Conservation (phyloP, 2,113 vertebrate species). For the Talpa occidentalis region DNA sequence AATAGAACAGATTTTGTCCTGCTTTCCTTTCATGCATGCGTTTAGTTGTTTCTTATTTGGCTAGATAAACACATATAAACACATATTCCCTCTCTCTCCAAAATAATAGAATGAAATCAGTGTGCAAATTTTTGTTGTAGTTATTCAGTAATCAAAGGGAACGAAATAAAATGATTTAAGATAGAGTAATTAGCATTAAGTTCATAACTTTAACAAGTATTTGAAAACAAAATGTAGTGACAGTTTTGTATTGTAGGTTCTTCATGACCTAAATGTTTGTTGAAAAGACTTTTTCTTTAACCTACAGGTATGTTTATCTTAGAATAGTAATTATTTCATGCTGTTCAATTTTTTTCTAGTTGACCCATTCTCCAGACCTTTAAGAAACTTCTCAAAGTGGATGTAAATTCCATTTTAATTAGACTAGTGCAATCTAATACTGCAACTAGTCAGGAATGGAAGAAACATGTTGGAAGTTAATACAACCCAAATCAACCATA, state of each 20-base stretch:
- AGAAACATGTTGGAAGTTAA: slow-evolving; percentile 82
- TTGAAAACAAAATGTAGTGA: neutral
- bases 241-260: slow-evolving; percentile 45
- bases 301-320: slow-evolving; percentile 41
- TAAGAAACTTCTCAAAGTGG: slow-evolving; percentile 76
- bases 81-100: neutral
- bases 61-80: neutral
- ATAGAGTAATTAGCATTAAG: slow-evolving; percentile 39
- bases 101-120: slow-evolving; percentile 51
- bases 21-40: neutral
- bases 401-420: slow-evolving; percentile 88
- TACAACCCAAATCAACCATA: slow-evolving; percentile 80
- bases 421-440: slow-evolving; percentile 82
- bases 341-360: slow-evolving; percentile 66
- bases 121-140: slow-evolving; percentile 60
- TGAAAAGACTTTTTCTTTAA: slow-evolving; percentile 48
- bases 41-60: slow-evolving; percentile 6
- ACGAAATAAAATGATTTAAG: slow-evolving; percentile 29
- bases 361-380: slow-evolving; percentile 80
- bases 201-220: neutral
- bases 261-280: slow-evolving; percentile 21
- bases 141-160: slow-evolving; percentile 50
- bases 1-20: neutral
- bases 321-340: slow-evolving; percentile 68
- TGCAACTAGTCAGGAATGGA: slow-evolving; percentile 71